Conservation (phyloP, 2,888 invertebrate species). For the Rhopalosiphum nymphaeae region DNA sequence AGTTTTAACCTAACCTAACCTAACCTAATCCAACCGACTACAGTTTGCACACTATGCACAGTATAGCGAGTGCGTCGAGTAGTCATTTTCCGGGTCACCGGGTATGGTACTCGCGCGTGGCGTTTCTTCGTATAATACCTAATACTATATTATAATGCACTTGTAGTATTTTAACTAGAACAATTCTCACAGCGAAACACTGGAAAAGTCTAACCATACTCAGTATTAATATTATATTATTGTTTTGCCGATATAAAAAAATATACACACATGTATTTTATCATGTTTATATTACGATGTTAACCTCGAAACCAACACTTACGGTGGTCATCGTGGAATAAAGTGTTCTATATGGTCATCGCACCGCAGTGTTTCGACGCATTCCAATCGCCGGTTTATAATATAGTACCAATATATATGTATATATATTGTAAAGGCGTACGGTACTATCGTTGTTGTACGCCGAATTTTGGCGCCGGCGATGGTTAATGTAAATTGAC, state of each 20-base stretch:
- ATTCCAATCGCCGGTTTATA: neutral
- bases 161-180: neutral
- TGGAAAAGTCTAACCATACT: neutral
- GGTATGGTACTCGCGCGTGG: neutral
- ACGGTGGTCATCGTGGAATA: neutral
- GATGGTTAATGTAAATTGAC: constrained; percentile 30
- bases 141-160: neutral
- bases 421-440: too few species aligned
- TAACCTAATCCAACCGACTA: neutral
- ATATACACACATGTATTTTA: neutral
- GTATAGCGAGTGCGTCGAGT: neutral
- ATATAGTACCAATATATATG: too few species aligned
- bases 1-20: neutral
- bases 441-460: neutral
- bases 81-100: neutral
- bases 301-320: neutral
- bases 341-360: neutral
- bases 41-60: neutral
- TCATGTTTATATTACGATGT: neutral
- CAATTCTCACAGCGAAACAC: neutral
- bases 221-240: too few species aligned
- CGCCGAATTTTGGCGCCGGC: neutral
- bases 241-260: neutral
- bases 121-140: neutral
- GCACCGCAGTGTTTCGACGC: neutral